Conservation (phyloP, 2,888 invertebrate genomes). For the Ormyrus thymus region DNA sequence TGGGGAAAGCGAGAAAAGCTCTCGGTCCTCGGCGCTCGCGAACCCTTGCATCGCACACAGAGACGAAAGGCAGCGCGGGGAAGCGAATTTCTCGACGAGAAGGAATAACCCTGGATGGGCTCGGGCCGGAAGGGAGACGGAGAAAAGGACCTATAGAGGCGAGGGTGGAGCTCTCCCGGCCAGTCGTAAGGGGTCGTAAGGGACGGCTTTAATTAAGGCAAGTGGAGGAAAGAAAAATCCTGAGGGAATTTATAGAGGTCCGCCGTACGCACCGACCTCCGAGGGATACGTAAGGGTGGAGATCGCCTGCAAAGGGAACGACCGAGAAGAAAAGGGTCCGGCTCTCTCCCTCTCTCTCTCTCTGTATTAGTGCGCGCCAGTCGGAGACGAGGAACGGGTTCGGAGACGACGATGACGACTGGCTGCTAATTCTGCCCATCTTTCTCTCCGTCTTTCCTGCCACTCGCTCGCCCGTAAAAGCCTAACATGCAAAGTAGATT, state of each 20-base stretch:
- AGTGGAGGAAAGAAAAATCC: constrained; percentile 74
- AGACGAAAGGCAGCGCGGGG: neutral
- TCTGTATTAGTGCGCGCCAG: neutral
- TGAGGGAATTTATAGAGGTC: constrained; percentile 74
- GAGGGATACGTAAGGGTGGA: constrained; percentile 51
- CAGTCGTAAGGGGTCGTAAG: constrained; percentile 65
- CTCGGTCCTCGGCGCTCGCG: neutral
- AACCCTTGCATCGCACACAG: neutral
- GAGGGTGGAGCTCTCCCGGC: constrained; percentile 43
- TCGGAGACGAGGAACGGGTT: constrained; percentile 47
- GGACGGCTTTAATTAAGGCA: constrained; percentile 74
- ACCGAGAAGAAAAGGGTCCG: constrained; percentile 46
- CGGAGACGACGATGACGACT: constrained; percentile 17
- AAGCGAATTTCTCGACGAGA: neutral
- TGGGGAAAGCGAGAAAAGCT: constrained; percentile 27
- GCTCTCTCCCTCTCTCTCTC: neutral
- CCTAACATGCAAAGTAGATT: constrained; percentile 67
- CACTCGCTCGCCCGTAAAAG: constrained; percentile 63
- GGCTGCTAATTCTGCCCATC: constrained; percentile 61
- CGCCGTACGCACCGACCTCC: constrained; percentile 47
- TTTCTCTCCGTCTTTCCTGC: constrained; percentile 5
- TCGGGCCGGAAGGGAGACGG: neutral
- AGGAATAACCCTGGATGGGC: neutral
- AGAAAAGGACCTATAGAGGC: constrained; percentile 32
- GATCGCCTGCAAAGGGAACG: constrained; percentile 37